phyloP scores from a whole-genome alignment of 1,140 invertebrate species.

The Samia ricini region DNA sequence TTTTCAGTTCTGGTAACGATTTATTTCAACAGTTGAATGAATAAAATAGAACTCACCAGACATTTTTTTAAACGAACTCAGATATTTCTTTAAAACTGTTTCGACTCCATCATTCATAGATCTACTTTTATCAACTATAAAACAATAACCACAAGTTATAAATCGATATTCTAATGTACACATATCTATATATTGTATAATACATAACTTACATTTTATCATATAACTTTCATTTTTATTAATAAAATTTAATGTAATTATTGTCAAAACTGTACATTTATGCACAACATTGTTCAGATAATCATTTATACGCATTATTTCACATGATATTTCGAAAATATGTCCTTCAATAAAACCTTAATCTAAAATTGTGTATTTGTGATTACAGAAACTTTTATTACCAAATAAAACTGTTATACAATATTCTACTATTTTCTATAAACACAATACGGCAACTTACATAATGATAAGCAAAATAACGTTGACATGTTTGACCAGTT shows the following conservation, averaged over 20 bases:
- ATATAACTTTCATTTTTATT: background rate
- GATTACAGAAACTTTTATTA: background rate
- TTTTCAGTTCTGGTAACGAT: too few species aligned
- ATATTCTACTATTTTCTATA: background rate
- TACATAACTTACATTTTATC: slow-evolving; percentile 1
- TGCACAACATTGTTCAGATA: background rate
- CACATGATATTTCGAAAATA: background rate
- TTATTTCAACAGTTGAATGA: too few species aligned
- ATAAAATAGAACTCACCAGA: slow-evolving; percentile 13
- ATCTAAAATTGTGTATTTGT: background rate
- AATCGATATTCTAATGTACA: background rate
- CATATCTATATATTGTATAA: background rate
- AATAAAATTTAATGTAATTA: background rate
- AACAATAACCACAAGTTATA: background rate
- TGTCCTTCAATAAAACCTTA: background rate
- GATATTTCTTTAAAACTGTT: slow-evolving; percentile 16
- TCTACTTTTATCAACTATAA: slow-evolving; percentile 7
- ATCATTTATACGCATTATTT: background rate
- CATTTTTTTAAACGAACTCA: slow-evolving; percentile 14
- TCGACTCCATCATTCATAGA: slow-evolving; percentile 6
- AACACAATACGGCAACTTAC: background rate
- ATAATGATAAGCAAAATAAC: background rate
- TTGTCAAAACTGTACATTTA: background rate
- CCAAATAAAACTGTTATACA: background rate
- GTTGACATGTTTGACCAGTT: background rate